Conservation (phyloP, 2,888 invertebrate genomes). For the Drosophila siamana region DNA sequence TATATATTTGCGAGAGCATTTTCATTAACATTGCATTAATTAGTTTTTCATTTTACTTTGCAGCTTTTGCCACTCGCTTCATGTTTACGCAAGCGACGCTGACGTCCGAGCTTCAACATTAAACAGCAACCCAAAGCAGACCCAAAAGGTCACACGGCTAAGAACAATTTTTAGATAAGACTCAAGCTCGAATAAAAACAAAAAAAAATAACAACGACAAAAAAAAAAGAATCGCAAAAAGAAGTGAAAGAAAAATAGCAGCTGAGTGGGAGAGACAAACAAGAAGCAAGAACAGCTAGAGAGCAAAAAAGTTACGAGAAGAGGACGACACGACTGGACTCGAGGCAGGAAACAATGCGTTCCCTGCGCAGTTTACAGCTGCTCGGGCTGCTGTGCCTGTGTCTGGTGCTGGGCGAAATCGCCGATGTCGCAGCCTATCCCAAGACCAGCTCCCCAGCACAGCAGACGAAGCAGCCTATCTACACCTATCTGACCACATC, state of each 20-base stretch:
- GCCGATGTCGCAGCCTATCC: constrained; percentile 49
- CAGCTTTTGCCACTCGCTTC: constrained; percentile 45
- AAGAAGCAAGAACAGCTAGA: neutral
- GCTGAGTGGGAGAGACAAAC: constrained; percentile 22
- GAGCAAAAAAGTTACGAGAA: constrained; percentile 16
- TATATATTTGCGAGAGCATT: constrained; percentile 31
- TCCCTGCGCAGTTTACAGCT: constrained; percentile 53
- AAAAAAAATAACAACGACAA: constrained; percentile 47
- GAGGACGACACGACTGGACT: constrained; percentile 27
- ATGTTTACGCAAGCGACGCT: constrained; percentile 53
- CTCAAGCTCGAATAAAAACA: constrained; percentile 58
- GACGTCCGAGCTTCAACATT: constrained; percentile 40
- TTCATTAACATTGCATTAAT: constrained; percentile 71
- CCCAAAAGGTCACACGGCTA: constrained; percentile 40
- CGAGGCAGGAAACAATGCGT: constrained; percentile 64
- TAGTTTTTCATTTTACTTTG: constrained; percentile 56
- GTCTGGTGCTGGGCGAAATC: constrained; percentile 43
- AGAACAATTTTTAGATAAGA: constrained; percentile 57
- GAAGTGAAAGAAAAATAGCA: neutral
- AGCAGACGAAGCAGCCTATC: constrained; percentile 48
- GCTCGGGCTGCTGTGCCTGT: constrained; percentile 58
- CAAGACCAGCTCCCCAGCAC: constrained; percentile 24
- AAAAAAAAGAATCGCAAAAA: neutral
- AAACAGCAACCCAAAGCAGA: constrained; percentile 37
- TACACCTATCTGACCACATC: constrained; percentile 73